Conservation (phyloP, 2,888 invertebrate genomes). For the Limulus polyphemus region DNA sequence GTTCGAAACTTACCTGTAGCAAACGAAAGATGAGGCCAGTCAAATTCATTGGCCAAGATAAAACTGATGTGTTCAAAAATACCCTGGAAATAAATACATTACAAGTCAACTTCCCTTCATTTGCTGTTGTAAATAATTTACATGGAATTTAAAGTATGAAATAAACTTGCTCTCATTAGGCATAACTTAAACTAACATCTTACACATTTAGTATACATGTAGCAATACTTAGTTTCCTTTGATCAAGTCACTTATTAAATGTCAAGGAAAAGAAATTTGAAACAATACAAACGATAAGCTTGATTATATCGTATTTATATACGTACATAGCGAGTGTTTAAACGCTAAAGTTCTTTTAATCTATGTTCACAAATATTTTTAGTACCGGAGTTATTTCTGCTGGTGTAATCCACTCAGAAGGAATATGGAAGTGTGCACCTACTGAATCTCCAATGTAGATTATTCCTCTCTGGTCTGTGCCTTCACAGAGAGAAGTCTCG, state of each 20-base stretch:
- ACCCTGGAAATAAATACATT: slow-evolving; percentile 28
- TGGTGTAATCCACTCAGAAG: slow-evolving; percentile 40
- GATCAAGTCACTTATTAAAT: too few species aligned
- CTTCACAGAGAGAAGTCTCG: slow-evolving; percentile 35
- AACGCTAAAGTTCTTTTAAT: neutral
- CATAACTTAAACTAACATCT: too few species aligned
- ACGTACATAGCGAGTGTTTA: too few species aligned
- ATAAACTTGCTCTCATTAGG: too few species aligned
- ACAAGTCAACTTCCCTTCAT: neutral
- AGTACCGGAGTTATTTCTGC: slow-evolving; percentile 32
- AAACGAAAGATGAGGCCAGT: slow-evolving; percentile 43
- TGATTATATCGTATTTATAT: too few species aligned
- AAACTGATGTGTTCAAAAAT: slow-evolving; percentile 35
- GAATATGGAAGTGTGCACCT: slow-evolving; percentile 43
- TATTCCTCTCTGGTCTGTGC: slow-evolving; percentile 32
- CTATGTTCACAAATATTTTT: neutral
- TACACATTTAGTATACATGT: too few species aligned
- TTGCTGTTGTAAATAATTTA: neutral
- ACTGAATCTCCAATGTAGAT: slow-evolving; percentile 40
- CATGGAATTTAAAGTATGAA: neutral
- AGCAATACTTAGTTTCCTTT: too few species aligned
- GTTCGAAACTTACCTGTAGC: slow-evolving; percentile 35
- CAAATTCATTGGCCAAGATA: slow-evolving; percentile 41
- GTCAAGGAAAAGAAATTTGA: too few species aligned
- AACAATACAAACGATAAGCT: too few species aligned